Evolutionary conservation across 37 sponge, comb jelly and placozoan genomes (phyloP), one percentile per base, ranked within the genome.

Genomic region (Halichondria panicea): DNA sequence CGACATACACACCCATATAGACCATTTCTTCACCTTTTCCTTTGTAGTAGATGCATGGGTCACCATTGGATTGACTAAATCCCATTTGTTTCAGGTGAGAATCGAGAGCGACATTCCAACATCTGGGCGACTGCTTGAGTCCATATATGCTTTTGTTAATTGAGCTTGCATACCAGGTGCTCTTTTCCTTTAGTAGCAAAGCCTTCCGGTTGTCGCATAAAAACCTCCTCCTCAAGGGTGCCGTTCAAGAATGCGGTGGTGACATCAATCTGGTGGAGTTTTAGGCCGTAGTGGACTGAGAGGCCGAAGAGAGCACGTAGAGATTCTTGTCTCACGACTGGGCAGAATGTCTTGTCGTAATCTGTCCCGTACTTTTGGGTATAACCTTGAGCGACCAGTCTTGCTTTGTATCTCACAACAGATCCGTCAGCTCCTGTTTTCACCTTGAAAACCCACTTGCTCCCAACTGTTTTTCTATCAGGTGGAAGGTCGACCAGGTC

Each of bases 361-460:
- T 84, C 85, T 36, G 60, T 40, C 12, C 72, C 85, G 59, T 35
- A 62, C 37, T 72, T 77, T 62, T 84, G 85, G 33, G 78, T 56
- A 48, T 45, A 84, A 4, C 85, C 78, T 53, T 77, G 71, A 25
- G 85, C 85, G 22, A 84, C 50, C 50, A 18, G 50, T 48, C 50
- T 18, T 48, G 9, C 9, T 13, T 18, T 13, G 13, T 48, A 48
- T 48, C 13, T 9, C 50, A 48, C 50, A 48, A 18, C 13, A 48
- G 9, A 18, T 13, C 75, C 68, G 66, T 74, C 55, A 54, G 39
- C 76, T 38, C 42, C 60, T 27, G 44, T 63, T 34, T 83, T 74
- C 7, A 40, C 44, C 72, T 84, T 84, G 64, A 48, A 84, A n/a
- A 84, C 77, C 85, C 77, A 84, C 32, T 76, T 75, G 67, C 84